Base-by-base conservation (phyloP, 92 coral and sea anemone genomes). In the Paramuricea clavata region DNA sequence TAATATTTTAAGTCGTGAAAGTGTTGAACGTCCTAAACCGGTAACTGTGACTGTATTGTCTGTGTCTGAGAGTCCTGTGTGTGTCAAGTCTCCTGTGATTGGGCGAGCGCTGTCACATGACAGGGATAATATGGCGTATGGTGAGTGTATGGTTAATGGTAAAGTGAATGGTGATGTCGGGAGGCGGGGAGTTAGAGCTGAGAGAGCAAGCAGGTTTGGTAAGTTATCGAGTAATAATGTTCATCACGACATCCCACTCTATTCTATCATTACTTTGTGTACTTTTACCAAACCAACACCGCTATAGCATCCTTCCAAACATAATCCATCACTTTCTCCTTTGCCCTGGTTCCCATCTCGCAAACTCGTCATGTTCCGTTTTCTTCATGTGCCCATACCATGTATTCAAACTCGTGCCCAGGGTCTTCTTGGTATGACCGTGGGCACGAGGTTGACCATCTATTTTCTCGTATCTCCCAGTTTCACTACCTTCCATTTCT, bases 11-110 rank as follows among this genome's bases (percentile, higher is more conserved):
- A 10, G 31, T 9, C 39, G 56, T 0, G 71, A 57, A 36, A 54
- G 16, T 23, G 26, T 27, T 49, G 73, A 36, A 28, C 83, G 62
- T 0, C 32, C 22, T 15, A 57, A 79, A 41, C 73, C 84, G 16
- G 84, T 79, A 5, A 33, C 84, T 15, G 56, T 79, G 36, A 78
- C 83, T 31, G 70, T 78, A 12, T 54, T 17, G 49, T 52, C 83
- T 28, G 13, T 78, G 3, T 15, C 49, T 57, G 69, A 78, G 31
- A 79, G 31, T 27, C 56, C 57, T 12, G 52, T 34, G 72, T 60
- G 21, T 60, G 30, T 9, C 1, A 47, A 47, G 28, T 60, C 68
- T 8, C 72, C 72, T 65, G 72, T 65, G 72, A 19, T 65, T 28
- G 41, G 21, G 32, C 31, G 68, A 22, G 30, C 21, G 32, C 32